These are phyloP conservation scores for Bombus breviceps DNA, from an alignment of 1,140 invertebrate species.

Conservation along the genomic window DNA sequence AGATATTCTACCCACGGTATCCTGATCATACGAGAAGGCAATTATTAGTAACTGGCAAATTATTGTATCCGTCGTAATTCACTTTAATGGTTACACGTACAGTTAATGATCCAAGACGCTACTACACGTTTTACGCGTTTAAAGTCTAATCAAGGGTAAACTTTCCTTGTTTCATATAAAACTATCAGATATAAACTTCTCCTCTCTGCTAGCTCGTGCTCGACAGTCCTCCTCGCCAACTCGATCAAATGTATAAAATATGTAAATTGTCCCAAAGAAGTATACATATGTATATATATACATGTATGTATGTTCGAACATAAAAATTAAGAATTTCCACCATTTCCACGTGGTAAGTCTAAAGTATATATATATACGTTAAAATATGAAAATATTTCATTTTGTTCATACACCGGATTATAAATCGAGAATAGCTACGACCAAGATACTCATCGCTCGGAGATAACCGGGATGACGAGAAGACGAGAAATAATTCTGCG, in stretches of 20 bases:
- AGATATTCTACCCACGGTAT: conserved; percentile 37
- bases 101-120: conserved; percentile 10
- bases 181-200: not conserved
- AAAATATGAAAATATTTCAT: not conserved
- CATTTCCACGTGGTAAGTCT: not conserved
- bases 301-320: not conserved
- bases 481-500: too few relatives aligned
- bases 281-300: not conserved
- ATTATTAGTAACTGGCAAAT: conserved; percentile 65
- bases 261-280: not conserved
- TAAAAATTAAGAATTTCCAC: not conserved
- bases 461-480: not conserved
- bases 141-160: not conserved
- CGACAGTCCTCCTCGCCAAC: too few relatives aligned
- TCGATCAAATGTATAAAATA: not conserved
- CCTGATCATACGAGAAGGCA: conserved; percentile 35
- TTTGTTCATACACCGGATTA: not conserved
- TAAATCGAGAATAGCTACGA: not conserved
- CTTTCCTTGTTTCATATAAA: not conserved
- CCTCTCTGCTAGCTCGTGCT: not conserved
- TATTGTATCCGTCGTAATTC: conserved; percentile 58
- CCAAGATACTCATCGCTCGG: not conserved
- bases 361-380: not conserved
- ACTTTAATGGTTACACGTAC: conserved; percentile 43
- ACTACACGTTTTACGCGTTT: not conserved